Conservation (phyloP, 2,797 vertebrate genomes). For the Acrossocheilus wenchowensis region DNA sequence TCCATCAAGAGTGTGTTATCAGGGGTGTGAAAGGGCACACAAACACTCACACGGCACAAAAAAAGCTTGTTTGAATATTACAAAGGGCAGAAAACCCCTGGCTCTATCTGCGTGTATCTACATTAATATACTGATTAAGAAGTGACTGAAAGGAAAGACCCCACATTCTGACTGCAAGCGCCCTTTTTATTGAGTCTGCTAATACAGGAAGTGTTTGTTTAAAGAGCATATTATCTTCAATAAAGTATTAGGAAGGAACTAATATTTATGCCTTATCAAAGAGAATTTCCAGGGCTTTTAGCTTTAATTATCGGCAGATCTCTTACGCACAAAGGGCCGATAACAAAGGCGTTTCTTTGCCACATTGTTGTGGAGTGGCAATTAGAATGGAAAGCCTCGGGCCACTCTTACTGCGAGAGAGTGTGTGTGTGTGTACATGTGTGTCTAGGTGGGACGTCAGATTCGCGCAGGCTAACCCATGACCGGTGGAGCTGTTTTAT, state of each 20-base stretch:
- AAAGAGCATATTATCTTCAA: slow-evolving; percentile 74
- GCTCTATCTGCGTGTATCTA: slow-evolving; percentile 59
- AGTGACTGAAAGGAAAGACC: slow-evolving; percentile 50
- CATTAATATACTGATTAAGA: slow-evolving; percentile 60
- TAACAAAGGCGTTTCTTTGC: slow-evolving; percentile 63
- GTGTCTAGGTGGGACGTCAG: slow-evolving; percentile 56
- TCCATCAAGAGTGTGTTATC: slow-evolving; percentile 85
- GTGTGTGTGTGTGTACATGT: slow-evolving; percentile 43
- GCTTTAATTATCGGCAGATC: slow-evolving; percentile 70
- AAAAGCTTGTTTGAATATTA: slow-evolving; percentile 79
- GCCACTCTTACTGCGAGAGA: slow-evolving; percentile 57
- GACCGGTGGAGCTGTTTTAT: slow-evolving; percentile 63
- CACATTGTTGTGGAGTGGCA: slow-evolving; percentile 61
- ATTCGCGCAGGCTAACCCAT: slow-evolving; percentile 60
- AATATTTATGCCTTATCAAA: slow-evolving; percentile 81
- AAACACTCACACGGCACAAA: slow-evolving; percentile 60
- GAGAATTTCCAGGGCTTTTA: slow-evolving; percentile 73
- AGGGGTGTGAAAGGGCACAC: slow-evolving; percentile 48
- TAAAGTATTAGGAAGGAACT: slow-evolving; percentile 67
- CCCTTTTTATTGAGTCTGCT: slow-evolving; percentile 75
- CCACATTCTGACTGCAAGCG: slow-evolving; percentile 59
- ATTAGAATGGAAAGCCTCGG: slow-evolving; percentile 59
- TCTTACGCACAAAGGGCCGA: slow-evolving; percentile 58
- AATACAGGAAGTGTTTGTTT: slow-evolving; percentile 72
- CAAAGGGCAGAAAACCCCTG: slow-evolving; percentile 67